phyloP scores from a whole-genome alignment of 30 jellyfish, hydroid and myxozoan species.

The Cassiopea andromeda region DNA sequence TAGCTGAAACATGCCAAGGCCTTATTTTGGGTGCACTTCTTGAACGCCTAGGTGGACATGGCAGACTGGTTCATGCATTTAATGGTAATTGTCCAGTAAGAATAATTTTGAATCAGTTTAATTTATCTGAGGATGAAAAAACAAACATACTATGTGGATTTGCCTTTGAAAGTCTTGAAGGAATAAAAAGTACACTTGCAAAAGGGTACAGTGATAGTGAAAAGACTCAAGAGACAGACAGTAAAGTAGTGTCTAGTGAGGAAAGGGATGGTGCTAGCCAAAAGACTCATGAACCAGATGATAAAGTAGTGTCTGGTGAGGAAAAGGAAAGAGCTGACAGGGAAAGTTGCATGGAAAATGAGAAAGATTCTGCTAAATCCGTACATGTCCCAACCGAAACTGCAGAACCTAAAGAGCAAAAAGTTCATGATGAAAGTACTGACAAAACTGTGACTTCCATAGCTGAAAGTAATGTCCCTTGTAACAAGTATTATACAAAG shows the following conservation, averaged over 20 bases:
- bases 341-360: background rate
- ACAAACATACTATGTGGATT: constrained; percentile 63
- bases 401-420: background rate
- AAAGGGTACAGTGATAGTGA: background rate
- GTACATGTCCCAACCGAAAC: background rate
- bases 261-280: background rate
- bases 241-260: background rate
- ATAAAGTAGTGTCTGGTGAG: background rate
- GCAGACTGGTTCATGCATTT: constrained; percentile 72
- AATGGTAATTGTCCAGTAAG: constrained; percentile 89
- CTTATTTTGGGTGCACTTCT: constrained; percentile 80
- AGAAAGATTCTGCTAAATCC: background rate
- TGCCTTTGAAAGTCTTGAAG: constrained; percentile 70
- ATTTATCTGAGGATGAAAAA: constrained; percentile 40
- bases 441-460: background rate
- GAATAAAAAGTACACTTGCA: constrained; percentile 15
- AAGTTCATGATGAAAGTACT: background rate
- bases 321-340: background rate
- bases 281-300: no score
- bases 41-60: constrained; percentile 89
- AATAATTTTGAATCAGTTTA: constrained; percentile 71
- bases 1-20: constrained; percentile 85
- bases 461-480: constrained; percentile 22
- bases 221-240: no score
- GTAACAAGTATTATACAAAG: constrained; percentile 42